Conservation (phyloP, 2,797 vertebrate genomes). For the Gallinago solitaria region DNA sequence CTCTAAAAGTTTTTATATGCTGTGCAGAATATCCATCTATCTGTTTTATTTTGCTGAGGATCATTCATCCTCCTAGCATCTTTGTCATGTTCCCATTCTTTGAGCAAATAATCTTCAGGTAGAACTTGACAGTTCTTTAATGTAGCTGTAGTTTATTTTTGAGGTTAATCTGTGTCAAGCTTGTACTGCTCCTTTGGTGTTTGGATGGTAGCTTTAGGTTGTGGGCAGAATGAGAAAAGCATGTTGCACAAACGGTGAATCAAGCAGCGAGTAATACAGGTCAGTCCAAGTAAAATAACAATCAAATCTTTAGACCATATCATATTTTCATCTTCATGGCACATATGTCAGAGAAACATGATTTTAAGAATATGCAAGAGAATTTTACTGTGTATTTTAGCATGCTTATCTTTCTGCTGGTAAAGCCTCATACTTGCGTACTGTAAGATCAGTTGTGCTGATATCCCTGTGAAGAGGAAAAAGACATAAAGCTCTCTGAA, state of each 20-base stretch:
- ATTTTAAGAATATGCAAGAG: neutral
- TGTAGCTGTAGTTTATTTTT: slow-evolving; percentile 19
- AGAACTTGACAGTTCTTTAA: neutral
- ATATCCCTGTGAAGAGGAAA: neutral
- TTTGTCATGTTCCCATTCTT: neutral
- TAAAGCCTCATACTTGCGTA: neutral
- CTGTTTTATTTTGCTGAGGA: neutral
- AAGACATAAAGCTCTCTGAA: slow-evolving; percentile 8
- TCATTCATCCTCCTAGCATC: neutral
- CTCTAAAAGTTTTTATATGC: neutral
- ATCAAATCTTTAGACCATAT: neutral
- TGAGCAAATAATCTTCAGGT: neutral
- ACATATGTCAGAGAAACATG: neutral
- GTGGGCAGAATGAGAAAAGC: neutral
- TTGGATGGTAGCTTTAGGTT: neutral
- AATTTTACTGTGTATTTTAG: neutral
- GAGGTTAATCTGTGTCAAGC: neutral
- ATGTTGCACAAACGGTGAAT: neutral
- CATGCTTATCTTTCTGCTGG: neutral
- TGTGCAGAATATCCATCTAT: neutral
- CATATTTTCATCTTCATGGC: slow-evolving; percentile 7
- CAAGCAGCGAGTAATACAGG: neutral
- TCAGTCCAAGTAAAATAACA: neutral
- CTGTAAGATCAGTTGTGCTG: neutral
- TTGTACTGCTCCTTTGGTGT: neutral